Evolutionary conservation across 2,797 vertebrate species (phyloP).

Genomic region (Columba guinea): DNA sequence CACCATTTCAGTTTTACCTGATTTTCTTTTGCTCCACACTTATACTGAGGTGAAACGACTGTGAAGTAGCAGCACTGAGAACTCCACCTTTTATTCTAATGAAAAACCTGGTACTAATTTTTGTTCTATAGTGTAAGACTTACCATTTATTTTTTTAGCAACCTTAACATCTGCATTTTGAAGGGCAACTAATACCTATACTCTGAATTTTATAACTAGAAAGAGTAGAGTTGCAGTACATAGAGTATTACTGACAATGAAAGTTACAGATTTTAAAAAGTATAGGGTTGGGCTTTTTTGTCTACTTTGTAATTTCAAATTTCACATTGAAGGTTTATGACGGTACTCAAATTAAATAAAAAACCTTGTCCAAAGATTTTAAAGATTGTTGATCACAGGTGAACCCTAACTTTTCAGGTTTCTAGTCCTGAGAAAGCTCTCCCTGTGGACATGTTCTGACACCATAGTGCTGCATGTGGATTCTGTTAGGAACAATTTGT

Average conservation of each 20-base stretch:
- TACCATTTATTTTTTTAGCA: neutral
- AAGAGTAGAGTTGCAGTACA: neutral
- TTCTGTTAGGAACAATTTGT: neutral
- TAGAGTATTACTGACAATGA: neutral
- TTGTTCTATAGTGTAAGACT: neutral
- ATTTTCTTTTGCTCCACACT: neutral
- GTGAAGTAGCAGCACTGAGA: neutral
- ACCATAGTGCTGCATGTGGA: neutral
- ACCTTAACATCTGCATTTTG: neutral
- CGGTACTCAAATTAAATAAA: neutral
- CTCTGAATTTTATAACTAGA: neutral
- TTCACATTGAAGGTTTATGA: neutral
- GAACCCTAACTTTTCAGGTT: neutral
- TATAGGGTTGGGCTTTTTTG: accelerated
- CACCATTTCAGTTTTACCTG: neutral
- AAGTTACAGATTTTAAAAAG: neutral
- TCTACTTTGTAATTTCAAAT: neutral
- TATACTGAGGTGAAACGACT: neutral
- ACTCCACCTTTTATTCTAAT: neutral
- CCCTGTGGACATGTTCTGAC: neutral
- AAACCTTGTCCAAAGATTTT: neutral
- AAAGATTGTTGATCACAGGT: neutral
- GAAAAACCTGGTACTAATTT: neutral
- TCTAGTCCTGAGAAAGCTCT: neutral
- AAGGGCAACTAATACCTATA: neutral